phyloP scores from a whole-genome alignment of 2,113 vertebrate genomes.

The Tetraodon nigroviridis region DNA sequence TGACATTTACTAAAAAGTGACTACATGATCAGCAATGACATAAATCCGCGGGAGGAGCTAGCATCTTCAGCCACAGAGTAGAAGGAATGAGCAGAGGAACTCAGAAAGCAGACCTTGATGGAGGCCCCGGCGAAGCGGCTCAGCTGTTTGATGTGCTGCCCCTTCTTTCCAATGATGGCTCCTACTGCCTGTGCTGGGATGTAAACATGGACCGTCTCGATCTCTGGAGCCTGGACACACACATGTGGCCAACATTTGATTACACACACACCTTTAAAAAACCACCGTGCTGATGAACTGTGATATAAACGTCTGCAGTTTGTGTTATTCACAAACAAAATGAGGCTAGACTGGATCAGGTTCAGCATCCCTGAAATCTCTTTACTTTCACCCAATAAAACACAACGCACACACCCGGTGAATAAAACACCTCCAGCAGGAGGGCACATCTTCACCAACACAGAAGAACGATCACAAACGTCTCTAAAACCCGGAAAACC shows the following conservation, averaged over 20 bases:
- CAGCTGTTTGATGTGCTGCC: constrained; percentile 95
- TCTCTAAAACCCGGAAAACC: too few relatives aligned
- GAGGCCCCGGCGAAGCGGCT: constrained; percentile 93
- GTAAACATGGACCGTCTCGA: constrained; percentile 93
- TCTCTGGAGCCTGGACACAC: constrained; percentile 80
- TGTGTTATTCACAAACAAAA: too few relatives aligned
- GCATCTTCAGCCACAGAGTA: too few relatives aligned
- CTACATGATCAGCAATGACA: too few relatives aligned
- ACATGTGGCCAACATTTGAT: background rate
- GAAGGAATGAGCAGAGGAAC: too few relatives aligned
- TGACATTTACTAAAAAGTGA: too few relatives aligned
- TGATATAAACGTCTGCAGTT: too few relatives aligned
- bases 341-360: too few relatives aligned
- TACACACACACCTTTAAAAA: background rate
- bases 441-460: background rate
- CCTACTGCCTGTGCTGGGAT: constrained; percentile 94
- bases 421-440: background rate
- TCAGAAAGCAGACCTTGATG: constrained; percentile 92
- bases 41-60: too few relatives aligned
- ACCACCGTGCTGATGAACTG: background rate
- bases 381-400: background rate
- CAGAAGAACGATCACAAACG: too few relatives aligned
- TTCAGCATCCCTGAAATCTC: too few relatives aligned
- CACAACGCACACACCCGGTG: background rate
- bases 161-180: constrained; percentile 95